phyloP scores from a whole-genome alignment of 2,797 vertebrate species.

The Poecilia picta region DNA sequence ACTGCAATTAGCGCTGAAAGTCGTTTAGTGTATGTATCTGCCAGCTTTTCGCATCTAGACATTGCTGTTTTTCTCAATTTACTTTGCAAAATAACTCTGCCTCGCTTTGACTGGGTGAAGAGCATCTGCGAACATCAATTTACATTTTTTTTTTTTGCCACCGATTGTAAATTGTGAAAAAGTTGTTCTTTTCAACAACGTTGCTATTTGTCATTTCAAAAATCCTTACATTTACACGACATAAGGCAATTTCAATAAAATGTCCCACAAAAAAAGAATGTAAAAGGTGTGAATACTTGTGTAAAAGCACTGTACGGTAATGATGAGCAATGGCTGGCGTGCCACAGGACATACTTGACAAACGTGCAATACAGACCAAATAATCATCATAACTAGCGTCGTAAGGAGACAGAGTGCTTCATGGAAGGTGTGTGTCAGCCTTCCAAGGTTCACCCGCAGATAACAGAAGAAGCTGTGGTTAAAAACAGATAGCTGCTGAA shows the following conservation, averaged over 20 bases:
- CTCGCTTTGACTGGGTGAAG: background rate
- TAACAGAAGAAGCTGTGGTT: slow-evolving; percentile 33
- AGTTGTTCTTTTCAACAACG: background rate
- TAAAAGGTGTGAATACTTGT: background rate
- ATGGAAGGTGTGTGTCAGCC: slow-evolving; percentile 20
- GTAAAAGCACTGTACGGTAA: background rate
- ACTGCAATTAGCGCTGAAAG: background rate
- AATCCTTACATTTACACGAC: background rate
- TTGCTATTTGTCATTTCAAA: background rate
- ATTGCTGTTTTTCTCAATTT: background rate
- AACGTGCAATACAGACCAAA: background rate
- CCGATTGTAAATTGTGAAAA: background rate
- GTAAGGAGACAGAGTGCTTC: background rate
- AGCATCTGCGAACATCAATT: background rate
- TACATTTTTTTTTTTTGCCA: background rate
- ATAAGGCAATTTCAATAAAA: background rate
- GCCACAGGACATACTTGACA: background rate
- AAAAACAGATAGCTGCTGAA: slow-evolving; percentile 41
- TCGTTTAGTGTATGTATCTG: background rate
- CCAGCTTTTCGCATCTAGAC: background rate
- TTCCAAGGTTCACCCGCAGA: slow-evolving; percentile 37
- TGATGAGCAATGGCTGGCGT: background rate
- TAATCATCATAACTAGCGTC: background rate
- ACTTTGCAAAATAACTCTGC: background rate
- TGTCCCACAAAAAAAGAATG: background rate